A percentile compares a stretch with the other conserved stretches of the same genome.
These are phyloP conservation scores for Selene dorsalis DNA, from an alignment of 2,797 vertebrate genomes.

Conservation along the genomic window DNA sequence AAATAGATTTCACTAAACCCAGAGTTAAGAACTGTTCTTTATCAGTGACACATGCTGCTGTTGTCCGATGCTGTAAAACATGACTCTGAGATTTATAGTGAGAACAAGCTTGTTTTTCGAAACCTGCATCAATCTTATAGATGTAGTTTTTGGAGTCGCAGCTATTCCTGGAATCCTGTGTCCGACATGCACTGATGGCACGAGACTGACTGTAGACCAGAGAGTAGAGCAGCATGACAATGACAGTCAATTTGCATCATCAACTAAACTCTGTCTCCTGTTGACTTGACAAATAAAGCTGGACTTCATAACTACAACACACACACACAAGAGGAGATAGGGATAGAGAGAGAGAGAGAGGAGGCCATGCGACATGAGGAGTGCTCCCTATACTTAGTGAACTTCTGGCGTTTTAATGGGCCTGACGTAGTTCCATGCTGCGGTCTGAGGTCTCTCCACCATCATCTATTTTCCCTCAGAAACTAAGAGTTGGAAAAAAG, in stretches of 20 bases:
- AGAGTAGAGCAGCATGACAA: slow-evolving; percentile 41
- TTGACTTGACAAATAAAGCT: slow-evolving; percentile 57
- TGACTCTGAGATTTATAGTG: not conserved
- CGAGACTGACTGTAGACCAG: slow-evolving; percentile 32
- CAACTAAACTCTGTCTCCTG: slow-evolving; percentile 41
- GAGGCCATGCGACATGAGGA: slow-evolving; percentile 66
- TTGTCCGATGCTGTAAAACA: not conserved
- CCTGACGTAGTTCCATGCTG: slow-evolving; percentile 84
- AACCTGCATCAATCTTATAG: slow-evolving; percentile 9
- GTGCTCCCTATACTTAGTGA: slow-evolving; percentile 82
- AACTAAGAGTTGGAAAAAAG: slow-evolving; percentile 82
- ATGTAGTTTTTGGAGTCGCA: not conserved
- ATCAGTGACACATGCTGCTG: not conserved
- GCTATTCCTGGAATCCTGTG: not conserved
- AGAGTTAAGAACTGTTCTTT: not conserved
- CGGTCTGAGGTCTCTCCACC: slow-evolving; percentile 83
- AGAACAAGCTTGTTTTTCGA: not conserved
- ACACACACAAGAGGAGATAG: not conserved
- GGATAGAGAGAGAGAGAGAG: slow-evolving; percentile 21
- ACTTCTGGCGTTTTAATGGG: slow-evolving; percentile 80
- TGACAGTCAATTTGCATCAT: slow-evolving; percentile 55
- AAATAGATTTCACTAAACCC: not conserved
- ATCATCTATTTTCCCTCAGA: slow-evolving; percentile 81
- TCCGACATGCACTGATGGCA: slow-evolving; percentile 21
- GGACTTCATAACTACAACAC: slow-evolving; percentile 46